These are phyloP conservation scores for Picus viridis DNA, from an alignment of 2,797 vertebrate genomes.

Conservation along the genomic window DNA sequence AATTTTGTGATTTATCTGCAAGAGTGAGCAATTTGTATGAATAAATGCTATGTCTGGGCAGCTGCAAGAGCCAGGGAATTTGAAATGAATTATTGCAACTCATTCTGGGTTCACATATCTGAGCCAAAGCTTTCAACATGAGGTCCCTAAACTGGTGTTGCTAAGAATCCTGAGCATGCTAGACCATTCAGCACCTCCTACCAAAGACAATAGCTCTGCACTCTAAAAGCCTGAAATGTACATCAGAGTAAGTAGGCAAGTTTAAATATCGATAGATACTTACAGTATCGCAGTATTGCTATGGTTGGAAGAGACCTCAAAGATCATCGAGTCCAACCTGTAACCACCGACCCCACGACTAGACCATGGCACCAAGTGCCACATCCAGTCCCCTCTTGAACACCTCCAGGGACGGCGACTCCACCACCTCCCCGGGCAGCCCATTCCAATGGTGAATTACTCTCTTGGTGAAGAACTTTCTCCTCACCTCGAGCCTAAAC, in stretches of 20 bases:
- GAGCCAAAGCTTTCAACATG: slow-evolving; percentile 16
- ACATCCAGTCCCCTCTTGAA: too few relatives aligned
- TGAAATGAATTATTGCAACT: background rate
- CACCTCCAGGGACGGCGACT: too few relatives aligned
- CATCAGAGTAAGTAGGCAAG: background rate
- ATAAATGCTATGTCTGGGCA: slow-evolving; percentile 22
- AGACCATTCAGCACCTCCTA: background rate
- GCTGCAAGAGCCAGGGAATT: background rate
- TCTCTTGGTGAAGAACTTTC: too few relatives aligned
- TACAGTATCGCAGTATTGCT: too few relatives aligned
- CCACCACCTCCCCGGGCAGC: too few relatives aligned
- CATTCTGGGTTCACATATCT: slow-evolving; percentile 4
- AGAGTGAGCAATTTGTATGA: slow-evolving; percentile 35
- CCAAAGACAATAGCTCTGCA: background rate
- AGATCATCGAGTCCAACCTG: too few relatives aligned
- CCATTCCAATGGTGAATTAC: too few relatives aligned
- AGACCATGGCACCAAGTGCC: too few relatives aligned
- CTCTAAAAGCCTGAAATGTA: background rate
- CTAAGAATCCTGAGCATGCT: background rate
- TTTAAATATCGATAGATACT: background rate
- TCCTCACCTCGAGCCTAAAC: too few relatives aligned
- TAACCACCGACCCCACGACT: too few relatives aligned
- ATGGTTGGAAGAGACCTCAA: too few relatives aligned
- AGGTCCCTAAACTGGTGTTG: slow-evolving; percentile 6
- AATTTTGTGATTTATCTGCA: slow-evolving; percentile 45